Conservation (phyloP, 2,888 invertebrate species). For the Ethmia dodecea region DNA sequence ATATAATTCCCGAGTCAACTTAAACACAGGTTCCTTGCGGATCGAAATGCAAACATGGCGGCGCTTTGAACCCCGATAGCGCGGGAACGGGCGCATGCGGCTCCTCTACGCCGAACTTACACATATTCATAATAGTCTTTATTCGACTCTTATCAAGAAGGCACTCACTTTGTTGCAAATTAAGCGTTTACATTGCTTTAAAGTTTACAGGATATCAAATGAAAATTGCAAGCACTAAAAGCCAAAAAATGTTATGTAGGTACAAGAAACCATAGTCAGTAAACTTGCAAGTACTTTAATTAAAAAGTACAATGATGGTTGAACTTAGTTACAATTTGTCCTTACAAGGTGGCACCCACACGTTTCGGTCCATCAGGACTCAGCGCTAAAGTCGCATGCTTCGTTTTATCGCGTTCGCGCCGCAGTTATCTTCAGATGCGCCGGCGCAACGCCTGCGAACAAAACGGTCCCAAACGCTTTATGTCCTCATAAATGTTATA, state of each 20-base stretch:
- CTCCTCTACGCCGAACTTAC: constrained; percentile 23
- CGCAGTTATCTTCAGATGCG: constrained; percentile 16
- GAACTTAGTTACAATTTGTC: constrained; percentile 18
- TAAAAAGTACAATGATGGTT: no score
- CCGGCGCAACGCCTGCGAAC: constrained; percentile 28
- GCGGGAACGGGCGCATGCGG: constrained; percentile 50
- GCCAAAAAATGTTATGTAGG: no score
- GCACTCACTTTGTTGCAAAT: no score
- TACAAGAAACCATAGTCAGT: no score
- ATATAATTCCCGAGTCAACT: constrained; percentile 77
- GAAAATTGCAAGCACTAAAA: no score
- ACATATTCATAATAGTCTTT: no score
- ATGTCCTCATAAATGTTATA: constrained; percentile 41
- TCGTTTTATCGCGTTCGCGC: constrained; percentile 49
- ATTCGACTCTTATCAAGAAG: no score
- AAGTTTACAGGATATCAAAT: no score
- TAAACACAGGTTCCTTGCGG: constrained; percentile 76
- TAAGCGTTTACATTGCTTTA: no score
- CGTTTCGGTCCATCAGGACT: constrained; percentile 48
- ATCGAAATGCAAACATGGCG: constrained; percentile 78
- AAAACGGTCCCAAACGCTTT: constrained; percentile 38
- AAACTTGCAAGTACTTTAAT: no score
- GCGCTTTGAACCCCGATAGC: constrained; percentile 63
- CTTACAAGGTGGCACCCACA: constrained; percentile 26
- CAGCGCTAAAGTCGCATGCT: constrained; percentile 40